phyloP scores from a whole-genome alignment of 1,140 invertebrate species.

The Phymastichus coffea region DNA sequence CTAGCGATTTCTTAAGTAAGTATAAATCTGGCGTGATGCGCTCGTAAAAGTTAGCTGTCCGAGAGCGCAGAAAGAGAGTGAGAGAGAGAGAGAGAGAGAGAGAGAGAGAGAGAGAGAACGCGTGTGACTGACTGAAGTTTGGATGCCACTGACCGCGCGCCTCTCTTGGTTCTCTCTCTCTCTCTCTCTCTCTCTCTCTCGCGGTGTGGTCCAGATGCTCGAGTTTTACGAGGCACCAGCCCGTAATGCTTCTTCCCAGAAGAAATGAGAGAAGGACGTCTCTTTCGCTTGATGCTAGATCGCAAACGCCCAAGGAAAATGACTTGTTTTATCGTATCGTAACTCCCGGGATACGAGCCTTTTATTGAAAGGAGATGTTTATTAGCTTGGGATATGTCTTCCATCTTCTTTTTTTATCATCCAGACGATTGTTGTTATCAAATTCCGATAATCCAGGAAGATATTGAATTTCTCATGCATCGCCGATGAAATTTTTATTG shows the following conservation, averaged over 20 bases:
- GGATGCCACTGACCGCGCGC: slow-evolving; percentile 3
- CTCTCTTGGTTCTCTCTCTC: no score
- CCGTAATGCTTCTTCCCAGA: slow-evolving; percentile 8
- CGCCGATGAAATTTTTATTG: no score
- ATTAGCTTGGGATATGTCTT: slow-evolving; percentile 4
- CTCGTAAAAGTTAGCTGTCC: slow-evolving; percentile 42
- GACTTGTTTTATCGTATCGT: slow-evolving; percentile 45
- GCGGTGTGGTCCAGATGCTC: slow-evolving; percentile 40
- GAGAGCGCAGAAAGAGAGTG: no score
- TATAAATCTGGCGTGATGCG: slow-evolving; percentile 47
- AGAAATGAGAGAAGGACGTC: neutral
- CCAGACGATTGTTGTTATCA: no score
- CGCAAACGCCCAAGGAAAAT: slow-evolving; percentile 23
- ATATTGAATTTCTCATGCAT: no score
- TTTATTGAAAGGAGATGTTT: slow-evolving; percentile 23
- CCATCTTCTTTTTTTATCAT: neutral
- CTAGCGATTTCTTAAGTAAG: slow-evolving; percentile 47
- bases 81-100: no score
- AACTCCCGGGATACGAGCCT: slow-evolving; percentile 29
- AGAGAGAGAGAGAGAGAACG: no score
- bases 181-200: no score
- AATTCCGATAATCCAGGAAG: no score
- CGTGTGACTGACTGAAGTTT: no score
- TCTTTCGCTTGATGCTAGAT: neutral
- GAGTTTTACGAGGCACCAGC: slow-evolving; percentile 40